Base-by-base conservation (phyloP, 2,888 invertebrate species). In the Drosophila nr. medialis region DNA sequence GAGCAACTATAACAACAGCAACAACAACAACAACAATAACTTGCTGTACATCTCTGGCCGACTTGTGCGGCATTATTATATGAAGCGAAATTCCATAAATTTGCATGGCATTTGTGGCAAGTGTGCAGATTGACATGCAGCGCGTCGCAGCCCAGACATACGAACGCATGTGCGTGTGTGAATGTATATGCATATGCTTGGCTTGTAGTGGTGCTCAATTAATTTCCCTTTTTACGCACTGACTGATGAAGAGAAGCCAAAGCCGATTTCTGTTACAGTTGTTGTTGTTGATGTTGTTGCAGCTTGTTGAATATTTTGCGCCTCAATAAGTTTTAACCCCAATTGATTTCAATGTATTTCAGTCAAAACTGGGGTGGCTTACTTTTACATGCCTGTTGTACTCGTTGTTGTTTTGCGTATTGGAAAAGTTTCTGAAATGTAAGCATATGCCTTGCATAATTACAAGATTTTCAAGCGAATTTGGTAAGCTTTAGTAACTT, bases 381-480 rank as follows among this genome's bases (percentile, higher is more conserved):
- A 27, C 42, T 54, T 53, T 51, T 42, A 27, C 29, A 24, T n/a
- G 38, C 50, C 29, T 32, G 8, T 38, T 59, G 67, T 15, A 30
- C 36, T 11, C 42, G 2, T 42, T 50, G 55, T 58, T 62, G 55
- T 18, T 45, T 58, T 45, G 18, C 7, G 55, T 70, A 66, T 77
- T 58, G 73, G 68, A 72, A 86, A 83, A 83, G 72, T 75, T 77
- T 30, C 71, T 70, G 77, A 84, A 84, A 88, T 88, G 10, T 74
- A 71, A 74, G 83, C 84, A 86, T 84, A 84, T 84, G 89, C 81
- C 83, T 27, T 50, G 86, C 77, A 78, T 88, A 85, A 88, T 88
- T 86, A 83, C 64, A 70, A 66, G 30, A 64, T 75, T 72, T 72
- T 71, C 38, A 51, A 72, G 56, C 55, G 42, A 30, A 61, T 66